Base-by-base conservation (phyloP, 2,888 invertebrate species). In the Aleiodes alternator region DNA sequence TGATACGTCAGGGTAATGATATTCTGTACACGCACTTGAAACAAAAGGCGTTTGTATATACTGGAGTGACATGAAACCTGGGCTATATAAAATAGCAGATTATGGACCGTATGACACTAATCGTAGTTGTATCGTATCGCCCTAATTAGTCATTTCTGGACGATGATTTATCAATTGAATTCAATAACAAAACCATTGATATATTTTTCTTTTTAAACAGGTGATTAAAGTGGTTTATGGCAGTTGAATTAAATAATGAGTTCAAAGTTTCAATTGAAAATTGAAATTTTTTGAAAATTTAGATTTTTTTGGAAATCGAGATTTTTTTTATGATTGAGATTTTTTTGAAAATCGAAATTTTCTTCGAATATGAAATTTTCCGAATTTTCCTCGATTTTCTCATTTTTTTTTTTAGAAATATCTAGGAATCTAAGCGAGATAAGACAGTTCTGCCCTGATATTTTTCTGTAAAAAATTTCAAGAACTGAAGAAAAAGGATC, bases 1-100 rank as follows among this genome's bases (percentile, higher is more conserved):
- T 82, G 83, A 82, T 72, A 82, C 82, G 83, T 80, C 85, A 82
- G 84, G 84, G 85, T 84, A 82, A 82, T 86, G 84, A 81, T 82
- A 80, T 77, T 75, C 73, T 69, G 70, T 64, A 56, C 70, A 73
- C 69, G 69, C 71, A 73, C 74, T 68, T 61, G 64, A 76, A 79
- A 80, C 78, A 77, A 80, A 83, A 79, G 43, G 59, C 76, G 72
- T 68, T 73, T 79, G 73, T 82, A 82, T 81, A 80, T 78, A 76
- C 38, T 48, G 14, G 3, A 57, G 66, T 51, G 64, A 56, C 56
- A 48, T 73, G 55, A 56, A 34, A 57, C 23, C 34, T 12, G 51
- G 51, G 34, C 29, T 43, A 57, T 61, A 72, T 72, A 61, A 16
- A 50, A 66, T 51, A 51, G 29, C 68, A 31, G 51, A 73, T 55